Base-by-base conservation (phyloP, 2,113 vertebrate species). In the Drymodes brunneopygia region DNA sequence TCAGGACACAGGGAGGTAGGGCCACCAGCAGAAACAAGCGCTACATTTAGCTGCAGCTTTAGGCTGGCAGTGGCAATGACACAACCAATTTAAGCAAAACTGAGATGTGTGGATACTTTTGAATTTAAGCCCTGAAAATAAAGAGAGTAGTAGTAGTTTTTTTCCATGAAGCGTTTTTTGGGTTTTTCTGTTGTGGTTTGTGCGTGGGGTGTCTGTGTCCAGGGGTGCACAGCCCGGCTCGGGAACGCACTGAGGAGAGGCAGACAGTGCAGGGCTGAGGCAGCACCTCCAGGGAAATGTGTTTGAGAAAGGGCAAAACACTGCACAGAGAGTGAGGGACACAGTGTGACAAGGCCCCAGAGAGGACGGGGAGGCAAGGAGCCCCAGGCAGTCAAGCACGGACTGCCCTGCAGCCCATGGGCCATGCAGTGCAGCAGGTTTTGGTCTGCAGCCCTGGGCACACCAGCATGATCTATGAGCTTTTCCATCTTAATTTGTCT, bases 181-280 rank as follows among this genome's bases (percentile, higher is more conserved):
- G 40, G 3, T 7, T 71, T 50, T 45, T 65, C 11, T 38, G 22
- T 12, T 15, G 9, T 8, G 18, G 18, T 21, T 48, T 42, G 17
- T 28, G 38, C 13, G 9, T 4, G 0, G 0, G 21, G 12, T 20
- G n/a, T 8, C 28, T 17, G 78, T 33, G 38, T 10, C 24, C 29
- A 22, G 42, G n/a, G 8, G n/a, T 3, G 1, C 1, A 3, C 23
- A 12, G 42, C 1, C 2, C 1, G 1, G 7, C 53, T 20, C 15
- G 0, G 35, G 14, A 29, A 33, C 1, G 4, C 40, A 2, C 9
- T 1, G 36, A 38, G 58, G 42, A 29, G 56, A 29, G 31, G 16
- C 6, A 5, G 2, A 1, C 31, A 31, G 69, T 0, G 5, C 60
- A 15, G 14, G 71, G 44, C 48, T 21, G 28, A 31, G 51, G 29